phyloP scores from a whole-genome alignment of 2,888 invertebrate genomes.

The Cryptocephalus moraei region DNA sequence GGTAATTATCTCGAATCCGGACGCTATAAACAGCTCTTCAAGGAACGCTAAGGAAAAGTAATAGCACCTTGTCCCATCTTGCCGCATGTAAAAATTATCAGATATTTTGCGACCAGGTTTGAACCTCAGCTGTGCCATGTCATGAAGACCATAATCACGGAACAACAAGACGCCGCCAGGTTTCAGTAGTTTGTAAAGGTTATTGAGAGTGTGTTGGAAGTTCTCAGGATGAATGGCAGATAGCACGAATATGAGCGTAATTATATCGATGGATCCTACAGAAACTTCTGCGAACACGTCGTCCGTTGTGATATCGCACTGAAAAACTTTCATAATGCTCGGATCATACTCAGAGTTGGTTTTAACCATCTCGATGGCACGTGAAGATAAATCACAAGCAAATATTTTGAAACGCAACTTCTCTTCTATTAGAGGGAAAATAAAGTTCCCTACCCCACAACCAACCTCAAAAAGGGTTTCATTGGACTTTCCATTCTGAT shows the following conservation, averaged over 20 bases:
- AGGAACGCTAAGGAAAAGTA: constrained; percentile 71
- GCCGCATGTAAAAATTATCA: constrained; percentile 90
- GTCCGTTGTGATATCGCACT: constrained; percentile 70
- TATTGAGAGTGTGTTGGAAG: constrained; percentile 52
- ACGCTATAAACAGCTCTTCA: constrained; percentile 48
- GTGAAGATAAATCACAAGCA: constrained; percentile 88
- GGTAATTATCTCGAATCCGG: constrained; percentile 59
- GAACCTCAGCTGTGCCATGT: constrained; percentile 93
- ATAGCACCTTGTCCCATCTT: constrained; percentile 88
- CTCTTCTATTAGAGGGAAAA: constrained; percentile 83
- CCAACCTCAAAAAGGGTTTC: constrained; percentile 69
- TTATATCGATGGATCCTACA: constrained; percentile 56
- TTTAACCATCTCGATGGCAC: constrained; percentile 81
- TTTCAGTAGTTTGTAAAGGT: constrained; percentile 54
- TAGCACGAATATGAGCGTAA: constrained; percentile 87
- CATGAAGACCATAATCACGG: constrained; percentile 89
- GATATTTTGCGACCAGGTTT: constrained; percentile 84
- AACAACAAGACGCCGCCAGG: constrained; percentile 77
- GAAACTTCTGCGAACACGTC: constrained; percentile 48
- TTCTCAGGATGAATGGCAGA: constrained; percentile 88
- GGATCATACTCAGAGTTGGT: constrained; percentile 55
- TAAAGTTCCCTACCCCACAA: constrained; percentile 94
- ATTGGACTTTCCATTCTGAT: constrained; percentile 29
- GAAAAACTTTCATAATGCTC: constrained; percentile 63
- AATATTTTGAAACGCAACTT: constrained; percentile 62